Conservation (phyloP, 2,888 invertebrate species). For the Tholera decimalis region DNA sequence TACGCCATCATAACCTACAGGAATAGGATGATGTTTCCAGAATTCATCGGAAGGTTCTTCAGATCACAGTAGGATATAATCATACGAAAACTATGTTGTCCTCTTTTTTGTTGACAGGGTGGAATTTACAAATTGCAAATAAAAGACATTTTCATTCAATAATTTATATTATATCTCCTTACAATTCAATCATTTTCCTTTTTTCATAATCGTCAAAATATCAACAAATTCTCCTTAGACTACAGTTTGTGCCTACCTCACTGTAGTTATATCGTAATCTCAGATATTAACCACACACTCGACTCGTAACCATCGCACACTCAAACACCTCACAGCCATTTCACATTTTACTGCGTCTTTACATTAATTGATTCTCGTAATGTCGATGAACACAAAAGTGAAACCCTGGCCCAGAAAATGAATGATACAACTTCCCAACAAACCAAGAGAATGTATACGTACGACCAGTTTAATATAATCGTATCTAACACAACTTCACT, state of each 20-base stretch:
- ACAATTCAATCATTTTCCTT: conserved; percentile 84
- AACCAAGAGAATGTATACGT: conserved; percentile 36
- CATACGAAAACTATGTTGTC: background rate
- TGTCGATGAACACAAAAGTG: conserved; percentile 47
- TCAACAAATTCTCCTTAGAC: conserved; percentile 83
- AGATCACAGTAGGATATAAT: too few relatives aligned
- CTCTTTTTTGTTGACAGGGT: background rate
- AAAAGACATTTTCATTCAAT: conserved; percentile 77
- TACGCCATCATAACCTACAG: too few relatives aligned
- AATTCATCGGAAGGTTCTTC: background rate
- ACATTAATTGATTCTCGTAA: conserved; percentile 48
- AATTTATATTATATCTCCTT: conserved; percentile 89
- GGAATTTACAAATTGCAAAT: conserved; percentile 20
- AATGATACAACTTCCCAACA: conserved; percentile 49
- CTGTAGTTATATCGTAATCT: conserved; percentile 66
- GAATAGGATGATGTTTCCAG: too few relatives aligned
- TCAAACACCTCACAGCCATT: conserved; percentile 75
- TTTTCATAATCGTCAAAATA: conserved; percentile 87
- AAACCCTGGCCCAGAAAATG: conserved; percentile 51
- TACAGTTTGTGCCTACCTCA: conserved; percentile 87
- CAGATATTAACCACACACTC: conserved; percentile 68
- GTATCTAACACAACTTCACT: conserved; percentile 72
- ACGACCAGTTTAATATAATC: conserved; percentile 52
- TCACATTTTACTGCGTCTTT: conserved; percentile 53
- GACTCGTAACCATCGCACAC: conserved; percentile 69